Conservation (phyloP, 2,797 vertebrate species). For the Hoplostethus atlanticus region DNA sequence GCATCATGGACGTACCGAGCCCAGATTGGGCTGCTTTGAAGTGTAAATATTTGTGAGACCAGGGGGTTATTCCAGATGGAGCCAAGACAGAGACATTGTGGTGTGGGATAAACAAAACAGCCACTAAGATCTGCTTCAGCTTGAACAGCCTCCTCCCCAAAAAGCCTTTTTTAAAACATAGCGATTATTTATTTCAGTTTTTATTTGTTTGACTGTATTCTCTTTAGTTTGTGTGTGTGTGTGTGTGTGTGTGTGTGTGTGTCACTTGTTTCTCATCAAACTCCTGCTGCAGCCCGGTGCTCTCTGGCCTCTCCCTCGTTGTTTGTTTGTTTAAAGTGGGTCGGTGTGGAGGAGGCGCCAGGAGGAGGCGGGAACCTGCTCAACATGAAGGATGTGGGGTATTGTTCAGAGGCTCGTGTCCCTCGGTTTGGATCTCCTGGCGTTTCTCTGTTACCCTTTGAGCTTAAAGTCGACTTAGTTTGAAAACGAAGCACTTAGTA, state of each 20-base stretch:
- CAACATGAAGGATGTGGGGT: slow-evolving; percentile 40
- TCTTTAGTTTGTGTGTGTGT: slow-evolving; percentile 52
- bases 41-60: slow-evolving; percentile 90
- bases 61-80: slow-evolving; percentile 38
- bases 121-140: slow-evolving; percentile 42
- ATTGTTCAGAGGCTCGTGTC: slow-evolving; percentile 15
- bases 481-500: slow-evolving; percentile 42
- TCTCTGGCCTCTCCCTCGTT: slow-evolving; percentile 9
- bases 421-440: neutral
- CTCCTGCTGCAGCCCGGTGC: slow-evolving; percentile 83
- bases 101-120: slow-evolving; percentile 30
- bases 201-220: slow-evolving; percentile 83
- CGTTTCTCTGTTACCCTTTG: neutral
- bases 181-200: slow-evolving; percentile 79
- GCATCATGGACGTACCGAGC: slow-evolving; percentile 84
- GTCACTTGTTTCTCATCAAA: slow-evolving; percentile 51
- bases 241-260: neutral
- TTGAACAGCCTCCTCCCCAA: slow-evolving; percentile 40
- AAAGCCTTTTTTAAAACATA: slow-evolving; percentile 68
- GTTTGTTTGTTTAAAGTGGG: neutral
- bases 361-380: slow-evolving; percentile 9
- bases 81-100: slow-evolving; percentile 7
- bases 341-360: neutral
- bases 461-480: slow-evolving; percentile 28
- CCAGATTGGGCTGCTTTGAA: slow-evolving; percentile 88